Percentiles rank a stretch among this genome's conserved stretches.
Conservation (phyloP, 2,797 vertebrate species). For the Acanthiza pusilla region DNA sequence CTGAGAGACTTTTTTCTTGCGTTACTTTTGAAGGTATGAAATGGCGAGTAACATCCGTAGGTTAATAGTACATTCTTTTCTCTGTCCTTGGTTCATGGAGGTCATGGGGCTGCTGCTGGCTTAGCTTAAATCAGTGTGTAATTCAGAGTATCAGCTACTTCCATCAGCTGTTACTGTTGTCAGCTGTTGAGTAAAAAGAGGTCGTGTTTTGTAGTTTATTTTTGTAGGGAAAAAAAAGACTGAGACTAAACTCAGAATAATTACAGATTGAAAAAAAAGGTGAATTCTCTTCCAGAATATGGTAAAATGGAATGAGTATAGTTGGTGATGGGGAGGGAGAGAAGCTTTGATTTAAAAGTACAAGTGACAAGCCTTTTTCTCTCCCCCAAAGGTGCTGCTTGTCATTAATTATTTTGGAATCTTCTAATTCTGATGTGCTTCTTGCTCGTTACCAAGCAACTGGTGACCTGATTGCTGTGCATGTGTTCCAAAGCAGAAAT, state of each 20-base stretch:
- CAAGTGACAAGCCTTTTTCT: conserved; percentile 37
- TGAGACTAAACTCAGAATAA: background rate
- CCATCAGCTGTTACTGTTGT: background rate
- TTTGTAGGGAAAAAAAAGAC: background rate
- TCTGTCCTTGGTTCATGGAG: background rate
- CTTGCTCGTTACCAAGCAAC: conserved; percentile 63
- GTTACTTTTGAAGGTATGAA: background rate
- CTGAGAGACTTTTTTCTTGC: background rate
- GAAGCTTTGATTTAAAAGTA: conserved; percentile 17
- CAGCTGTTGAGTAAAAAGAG: background rate
- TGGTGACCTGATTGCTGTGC: conserved; percentile 22
- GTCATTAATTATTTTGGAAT: conserved; percentile 53
- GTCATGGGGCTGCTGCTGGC: background rate
- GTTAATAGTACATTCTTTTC: background rate
- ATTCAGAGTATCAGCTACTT: background rate
- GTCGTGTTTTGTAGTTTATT: background rate
- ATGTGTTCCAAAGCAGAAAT: conserved; percentile 48
- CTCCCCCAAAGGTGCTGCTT: conserved; percentile 56
- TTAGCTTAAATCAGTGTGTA: background rate
- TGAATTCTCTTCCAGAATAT: background rate
- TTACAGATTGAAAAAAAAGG: background rate
- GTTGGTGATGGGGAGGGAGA: background rate
- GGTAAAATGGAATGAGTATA: background rate
- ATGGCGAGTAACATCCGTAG: background rate
- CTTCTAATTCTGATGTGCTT: conserved; percentile 47